Base-by-base conservation (phyloP, 2,113 vertebrate species). In the Elanoides forficatus region DNA sequence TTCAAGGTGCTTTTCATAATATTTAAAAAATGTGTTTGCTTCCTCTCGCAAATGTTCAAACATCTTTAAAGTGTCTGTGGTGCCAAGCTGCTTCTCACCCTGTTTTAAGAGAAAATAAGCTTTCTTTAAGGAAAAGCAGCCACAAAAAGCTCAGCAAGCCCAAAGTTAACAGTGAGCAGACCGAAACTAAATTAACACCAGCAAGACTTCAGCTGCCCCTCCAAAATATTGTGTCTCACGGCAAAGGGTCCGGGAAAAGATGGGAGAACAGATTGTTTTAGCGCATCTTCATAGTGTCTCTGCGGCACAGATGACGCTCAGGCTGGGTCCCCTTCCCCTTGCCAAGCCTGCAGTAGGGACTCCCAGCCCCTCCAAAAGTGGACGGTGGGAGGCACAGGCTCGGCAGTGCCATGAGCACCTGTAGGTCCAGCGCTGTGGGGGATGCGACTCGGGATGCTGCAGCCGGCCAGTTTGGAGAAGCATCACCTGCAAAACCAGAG, bases 181-280 rank as follows among this genome's bases (percentile, higher is more conserved):
- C 50, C 76, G 8, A 95, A 96, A 95, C 68, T 43, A 86, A 95
- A 96, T 92, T 89, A 96, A 94, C 88, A 82, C 88, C 94, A 92
- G 90, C 86, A 82, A 85, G 93, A 96, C 95, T 97, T 93, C 81
- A 93, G 90, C 90, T 95, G 96, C 90, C 95, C 95, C 78, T 97
- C 96, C 81, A 55, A 94, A 97, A 93, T 84, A 94, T 26, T 75
- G 90, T 82, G 87, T 97, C 95, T 96, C 86, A 66, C 63, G 7
- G 95, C 92, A 90, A 96, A 88, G 58, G 68, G 94, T 58, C 95
- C 43, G 15, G 62, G 93, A 91, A 91, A 95, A 95, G 96, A 85
- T 92, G 92, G 95, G 78, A 93, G 86, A 94, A 97, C 82, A 95
- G 95, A 93, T 90, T 95, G 88, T 25, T 96, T 97, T 83, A 83